These are phyloP conservation scores for Triplophysa siluroides DNA, from an alignment of 2,113 vertebrate species.

Conservation along the genomic window DNA sequence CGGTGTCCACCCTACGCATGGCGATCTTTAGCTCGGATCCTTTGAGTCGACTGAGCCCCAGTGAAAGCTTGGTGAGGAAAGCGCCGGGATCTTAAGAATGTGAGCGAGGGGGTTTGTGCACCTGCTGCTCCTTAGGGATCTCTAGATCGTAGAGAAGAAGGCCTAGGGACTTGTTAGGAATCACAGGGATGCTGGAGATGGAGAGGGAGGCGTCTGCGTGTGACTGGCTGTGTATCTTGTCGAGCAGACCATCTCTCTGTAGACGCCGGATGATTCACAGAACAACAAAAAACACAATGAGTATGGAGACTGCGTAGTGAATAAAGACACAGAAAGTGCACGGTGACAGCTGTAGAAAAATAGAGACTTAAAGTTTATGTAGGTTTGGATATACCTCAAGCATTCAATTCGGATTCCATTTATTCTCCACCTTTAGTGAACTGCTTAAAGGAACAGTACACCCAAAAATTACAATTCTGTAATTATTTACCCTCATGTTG, in stretches of 20 bases:
- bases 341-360: not conserved
- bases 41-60: conserved; percentile 54
- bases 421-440: no score
- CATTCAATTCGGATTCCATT: no score
- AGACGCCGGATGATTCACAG: conserved; percentile 24
- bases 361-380: not conserved
- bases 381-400: no score
- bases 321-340: conserved; percentile 14
- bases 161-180: conserved; percentile 54
- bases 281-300: conserved; percentile 23
- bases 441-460: no score
- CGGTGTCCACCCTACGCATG: conserved; percentile 55
- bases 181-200: conserved; percentile 50
- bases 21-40: conserved; percentile 10
- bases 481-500: no score
- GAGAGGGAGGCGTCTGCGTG: conserved; percentile 42
- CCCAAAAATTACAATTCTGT: no score
- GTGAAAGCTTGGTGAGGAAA: not conserved
- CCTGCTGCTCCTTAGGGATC: conserved; percentile 53
- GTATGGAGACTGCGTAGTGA: conserved; percentile 18
- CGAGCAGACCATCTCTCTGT: conserved; percentile 30
- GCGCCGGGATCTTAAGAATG: not conserved
- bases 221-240: conserved; percentile 33
- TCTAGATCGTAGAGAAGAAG: conserved; percentile 21
- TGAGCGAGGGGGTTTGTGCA: conserved; percentile 43